These are phyloP conservation scores for Engraulis encrasicolus DNA, from an alignment of 2,113 vertebrate species.

Conservation along the genomic window DNA sequence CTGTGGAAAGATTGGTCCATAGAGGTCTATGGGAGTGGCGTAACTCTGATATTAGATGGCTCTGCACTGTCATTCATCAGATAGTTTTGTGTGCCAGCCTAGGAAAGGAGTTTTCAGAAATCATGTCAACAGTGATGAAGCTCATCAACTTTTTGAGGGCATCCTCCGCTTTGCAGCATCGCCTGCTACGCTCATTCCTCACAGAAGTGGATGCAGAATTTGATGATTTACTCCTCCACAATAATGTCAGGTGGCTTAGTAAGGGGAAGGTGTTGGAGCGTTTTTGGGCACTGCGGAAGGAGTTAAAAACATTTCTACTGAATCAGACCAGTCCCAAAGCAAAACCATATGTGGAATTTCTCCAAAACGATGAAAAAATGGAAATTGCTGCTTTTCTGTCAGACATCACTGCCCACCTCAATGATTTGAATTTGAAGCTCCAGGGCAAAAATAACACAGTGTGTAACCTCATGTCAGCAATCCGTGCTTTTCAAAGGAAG, in stretches of 20 bases:
- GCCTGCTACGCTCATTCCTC: too few relatives aligned
- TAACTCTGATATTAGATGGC: too few relatives aligned
- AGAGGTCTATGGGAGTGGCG: too few relatives aligned
- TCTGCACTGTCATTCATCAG: too few relatives aligned
- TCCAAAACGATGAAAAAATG: conserved; percentile 24
- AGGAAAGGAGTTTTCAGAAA: too few relatives aligned
- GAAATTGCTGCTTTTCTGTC: conserved; percentile 27
- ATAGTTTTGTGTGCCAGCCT: too few relatives aligned
- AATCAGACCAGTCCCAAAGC: conserved; percentile 14
- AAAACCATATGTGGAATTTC: conserved; percentile 15
- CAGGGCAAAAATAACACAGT: conserved; percentile 29
- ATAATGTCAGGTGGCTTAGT: conserved; percentile 13
- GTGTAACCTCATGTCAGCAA: conserved; percentile 28
- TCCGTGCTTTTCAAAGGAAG: conserved; percentile 17
- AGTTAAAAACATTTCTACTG: conserved; percentile 1
- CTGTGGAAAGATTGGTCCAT: too few relatives aligned
- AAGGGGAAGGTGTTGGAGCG: conserved; percentile 8
- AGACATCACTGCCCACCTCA: conserved; percentile 34
- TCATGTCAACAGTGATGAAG: too few relatives aligned
- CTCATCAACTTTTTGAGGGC: too few relatives aligned
- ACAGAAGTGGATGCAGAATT: too few relatives aligned
- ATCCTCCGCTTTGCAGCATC: too few relatives aligned
- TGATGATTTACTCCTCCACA: too few relatives aligned
- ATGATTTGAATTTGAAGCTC: conserved; percentile 33
- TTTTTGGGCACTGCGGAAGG: conserved; percentile 2